Evolutionary conservation across 2,888 invertebrate genomes (phyloP).

Genomic region (Sesia apiformis): DNA sequence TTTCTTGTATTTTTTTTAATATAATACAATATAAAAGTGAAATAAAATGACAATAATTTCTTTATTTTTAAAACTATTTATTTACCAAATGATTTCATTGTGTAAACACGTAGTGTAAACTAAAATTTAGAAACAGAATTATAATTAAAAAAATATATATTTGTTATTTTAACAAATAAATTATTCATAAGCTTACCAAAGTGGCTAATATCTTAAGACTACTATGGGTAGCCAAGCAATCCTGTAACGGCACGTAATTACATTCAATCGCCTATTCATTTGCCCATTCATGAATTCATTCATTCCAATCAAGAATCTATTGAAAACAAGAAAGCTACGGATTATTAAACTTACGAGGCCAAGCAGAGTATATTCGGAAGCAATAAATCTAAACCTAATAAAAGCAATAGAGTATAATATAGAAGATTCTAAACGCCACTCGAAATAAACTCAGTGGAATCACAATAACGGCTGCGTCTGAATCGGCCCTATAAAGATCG

Average conservation of each 20-base stretch:
- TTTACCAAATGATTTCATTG: too few relatives aligned
- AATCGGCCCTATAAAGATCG: slow-evolving; percentile 25
- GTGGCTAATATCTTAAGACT: too few relatives aligned
- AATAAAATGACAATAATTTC: too few relatives aligned
- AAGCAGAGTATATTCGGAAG: background rate
- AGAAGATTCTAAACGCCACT: slow-evolving; percentile 1
- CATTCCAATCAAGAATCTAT: background rate
- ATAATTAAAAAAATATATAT: too few relatives aligned
- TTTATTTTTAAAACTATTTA: too few relatives aligned
- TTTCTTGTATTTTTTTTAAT: too few relatives aligned
- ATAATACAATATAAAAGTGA: too few relatives aligned
- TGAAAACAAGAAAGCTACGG: background rate
- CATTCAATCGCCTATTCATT: background rate
- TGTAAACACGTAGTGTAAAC: too few relatives aligned
- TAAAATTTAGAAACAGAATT: too few relatives aligned
- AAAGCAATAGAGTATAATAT: background rate
- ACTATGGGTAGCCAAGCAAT: background rate
- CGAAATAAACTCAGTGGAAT: background rate
- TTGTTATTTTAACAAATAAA: too few relatives aligned
- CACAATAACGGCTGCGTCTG: slow-evolving; percentile 2
- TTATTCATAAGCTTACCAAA: too few relatives aligned
- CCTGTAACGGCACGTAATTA: background rate
- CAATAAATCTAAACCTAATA: background rate
- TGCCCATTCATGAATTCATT: background rate
- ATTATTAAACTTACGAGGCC: background rate